phyloP scores from a whole-genome alignment of 2,113 vertebrate genomes.

The Megaceryle torquata region DNA sequence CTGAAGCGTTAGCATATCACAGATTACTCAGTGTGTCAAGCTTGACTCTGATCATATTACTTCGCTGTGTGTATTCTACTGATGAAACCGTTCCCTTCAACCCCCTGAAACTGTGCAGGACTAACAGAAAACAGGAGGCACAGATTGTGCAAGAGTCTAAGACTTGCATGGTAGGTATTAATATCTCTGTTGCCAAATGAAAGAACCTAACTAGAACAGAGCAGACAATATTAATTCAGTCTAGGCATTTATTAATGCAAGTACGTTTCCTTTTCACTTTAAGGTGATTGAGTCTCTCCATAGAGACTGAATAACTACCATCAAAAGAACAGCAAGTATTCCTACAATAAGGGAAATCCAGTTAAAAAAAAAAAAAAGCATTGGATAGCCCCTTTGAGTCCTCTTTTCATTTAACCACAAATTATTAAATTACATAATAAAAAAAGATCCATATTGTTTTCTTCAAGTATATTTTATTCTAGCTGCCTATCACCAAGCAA shows the following conservation, averaged over 20 bases:
- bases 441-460: not conserved
- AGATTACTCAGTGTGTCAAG: slow-evolving; percentile 75
- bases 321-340: not conserved
- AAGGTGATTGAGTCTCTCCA: not conserved
- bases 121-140: not conserved
- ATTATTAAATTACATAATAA: not conserved
- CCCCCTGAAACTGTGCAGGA: not conserved
- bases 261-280: not conserved
- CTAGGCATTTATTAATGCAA: not conserved
- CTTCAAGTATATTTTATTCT: not conserved
- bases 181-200: not conserved
- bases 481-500: not conserved
- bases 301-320: not conserved
- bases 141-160: not conserved
- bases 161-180: not conserved
- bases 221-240: not conserved
- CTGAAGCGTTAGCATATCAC: slow-evolving; percentile 78
- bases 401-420: not conserved
- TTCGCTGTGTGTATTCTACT: slow-evolving; percentile 7
- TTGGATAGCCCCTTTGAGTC: not conserved
- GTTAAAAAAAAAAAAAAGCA: not conserved
- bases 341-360: not conserved
- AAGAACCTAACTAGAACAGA: not conserved
- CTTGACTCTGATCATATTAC: slow-evolving; percentile 72
- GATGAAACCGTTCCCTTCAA: not conserved